A percentile compares a stretch with the other conserved stretches of the same genome.
phyloP scores from a whole-genome alignment of 2,797 vertebrate genomes.

The Xenops minutus region DNA sequence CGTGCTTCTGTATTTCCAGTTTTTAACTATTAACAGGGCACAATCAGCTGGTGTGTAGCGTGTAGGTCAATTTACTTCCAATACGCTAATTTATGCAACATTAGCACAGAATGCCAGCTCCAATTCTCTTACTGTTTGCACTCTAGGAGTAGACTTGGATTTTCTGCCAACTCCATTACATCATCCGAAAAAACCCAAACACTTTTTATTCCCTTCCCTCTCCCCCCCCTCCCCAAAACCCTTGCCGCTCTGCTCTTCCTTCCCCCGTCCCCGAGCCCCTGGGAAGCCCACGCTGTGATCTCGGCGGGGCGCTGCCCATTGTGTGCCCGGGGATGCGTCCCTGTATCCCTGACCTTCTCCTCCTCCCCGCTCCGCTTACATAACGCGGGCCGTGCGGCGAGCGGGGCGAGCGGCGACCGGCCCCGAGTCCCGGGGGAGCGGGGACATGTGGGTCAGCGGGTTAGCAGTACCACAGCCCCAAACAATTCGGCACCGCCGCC shows the following conservation, averaged over 20 bases:
- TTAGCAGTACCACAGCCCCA: conserved; percentile 53
- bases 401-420: not conserved
- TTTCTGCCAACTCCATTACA: conserved; percentile 77
- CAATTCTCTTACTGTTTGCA: conserved; percentile 70
- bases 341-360: conserved; percentile 74
- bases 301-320: not conserved
- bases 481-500: not conserved
- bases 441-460: conserved; percentile 74
- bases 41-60: not conserved
- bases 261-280: not conserved
- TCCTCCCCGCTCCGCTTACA: conserved; percentile 68
- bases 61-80: conserved; percentile 64
- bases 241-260: conserved; percentile 35
- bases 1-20: not conserved
- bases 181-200: conserved; percentile 74
- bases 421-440: conserved; percentile 11
- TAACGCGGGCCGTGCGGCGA: conserved; percentile 67
- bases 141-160: conserved; percentile 69
- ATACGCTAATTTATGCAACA: conserved; percentile 70
- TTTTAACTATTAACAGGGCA: conserved; percentile 26
- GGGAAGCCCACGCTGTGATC: not conserved
- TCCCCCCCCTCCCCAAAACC: not conserved
- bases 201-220: not conserved
- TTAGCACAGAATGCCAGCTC: conserved; percentile 70
- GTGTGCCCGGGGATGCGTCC: conserved; percentile 68